Percentiles rank a stretch among this genome's conserved stretches.
These are phyloP conservation scores for Agrotis ipsilon DNA, from an alignment of 2,888 invertebrate species.

Conservation along the genomic window DNA sequence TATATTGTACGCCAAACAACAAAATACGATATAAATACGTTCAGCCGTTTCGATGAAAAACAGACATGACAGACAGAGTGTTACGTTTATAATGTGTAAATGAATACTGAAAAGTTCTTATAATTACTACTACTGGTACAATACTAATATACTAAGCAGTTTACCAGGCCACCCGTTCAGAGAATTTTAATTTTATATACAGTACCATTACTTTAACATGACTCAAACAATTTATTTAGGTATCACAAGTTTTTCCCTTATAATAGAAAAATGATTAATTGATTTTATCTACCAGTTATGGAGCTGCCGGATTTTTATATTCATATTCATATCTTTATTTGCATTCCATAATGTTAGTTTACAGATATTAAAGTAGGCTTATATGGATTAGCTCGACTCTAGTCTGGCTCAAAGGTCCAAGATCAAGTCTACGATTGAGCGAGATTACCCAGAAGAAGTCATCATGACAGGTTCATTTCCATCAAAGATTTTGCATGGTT, in stretches of 20 bases:
- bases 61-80: neutral
- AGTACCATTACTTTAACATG: slow-evolving; percentile 17
- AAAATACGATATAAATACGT: too few species aligned
- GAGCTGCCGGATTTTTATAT: too few species aligned
- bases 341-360: too few species aligned
- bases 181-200: neutral
- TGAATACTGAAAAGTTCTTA: slow-evolving; percentile 1
- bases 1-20: neutral
- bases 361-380: too few species aligned
- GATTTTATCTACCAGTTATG: too few species aligned
- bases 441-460: too few species aligned
- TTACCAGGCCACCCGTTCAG: neutral
- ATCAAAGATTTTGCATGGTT: neutral
- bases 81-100: neutral
- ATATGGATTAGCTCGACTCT: too few species aligned
- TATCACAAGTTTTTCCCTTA: neutral
- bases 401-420: too few species aligned
- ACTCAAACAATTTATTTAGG: slow-evolving; percentile 18
- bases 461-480: neutral
- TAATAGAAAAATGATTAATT: neutral
- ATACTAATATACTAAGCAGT: neutral
- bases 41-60: too few species aligned
- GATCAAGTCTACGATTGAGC: too few species aligned
- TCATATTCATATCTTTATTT: neutral
- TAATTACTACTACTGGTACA: neutral